Evolutionary conservation across 2,888 invertebrate species (phyloP).

Genomic region (Exephanes ischioxanthus): DNA sequence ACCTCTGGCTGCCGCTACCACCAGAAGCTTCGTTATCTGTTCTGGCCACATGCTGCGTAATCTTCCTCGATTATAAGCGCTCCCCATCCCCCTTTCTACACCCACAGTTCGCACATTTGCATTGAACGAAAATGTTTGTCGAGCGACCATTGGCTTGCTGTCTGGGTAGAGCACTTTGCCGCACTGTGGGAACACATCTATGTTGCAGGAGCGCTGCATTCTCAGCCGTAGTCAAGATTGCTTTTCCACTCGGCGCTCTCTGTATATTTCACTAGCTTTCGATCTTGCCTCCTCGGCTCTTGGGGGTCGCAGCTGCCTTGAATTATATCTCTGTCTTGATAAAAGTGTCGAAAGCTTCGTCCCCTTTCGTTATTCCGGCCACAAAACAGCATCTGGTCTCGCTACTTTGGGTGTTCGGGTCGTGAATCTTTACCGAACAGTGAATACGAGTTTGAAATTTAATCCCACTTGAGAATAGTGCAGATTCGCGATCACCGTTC

Average conservation of each 20-base stretch:
- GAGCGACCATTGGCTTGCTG: slow-evolving; percentile 31
- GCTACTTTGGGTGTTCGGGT: no score
- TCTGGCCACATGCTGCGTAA: slow-evolving; percentile 82
- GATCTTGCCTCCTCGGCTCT: neutral
- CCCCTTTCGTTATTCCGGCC: neutral
- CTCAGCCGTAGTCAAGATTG: slow-evolving; percentile 10
- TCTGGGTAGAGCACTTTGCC: slow-evolving; percentile 7
- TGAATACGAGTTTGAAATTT: no score
- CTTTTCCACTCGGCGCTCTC: slow-evolving; percentile 15
- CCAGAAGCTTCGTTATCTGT: slow-evolving; percentile 79
- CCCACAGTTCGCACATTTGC: slow-evolving; percentile 73
- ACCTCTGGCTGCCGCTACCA: slow-evolving; percentile 4
- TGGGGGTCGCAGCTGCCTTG: neutral
- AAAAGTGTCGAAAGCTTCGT: neutral
- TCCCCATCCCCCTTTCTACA: slow-evolving; percentile 63
- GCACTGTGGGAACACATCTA: slow-evolving; percentile 8
- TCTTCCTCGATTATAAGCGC: slow-evolving; percentile 81
- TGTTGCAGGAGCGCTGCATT: slow-evolving; percentile 8
- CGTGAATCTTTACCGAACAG: no score
- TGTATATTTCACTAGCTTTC: slow-evolving; percentile 19
- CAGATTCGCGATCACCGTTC: no score
- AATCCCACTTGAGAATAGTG: no score
- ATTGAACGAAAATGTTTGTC: slow-evolving; percentile 82
- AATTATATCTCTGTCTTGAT: slow-evolving; percentile 7
- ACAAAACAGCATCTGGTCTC: neutral